Evolutionary conservation across 2,113 vertebrate species (phyloP).

Genomic region (Sminthopsis crassicaudata): DNA sequence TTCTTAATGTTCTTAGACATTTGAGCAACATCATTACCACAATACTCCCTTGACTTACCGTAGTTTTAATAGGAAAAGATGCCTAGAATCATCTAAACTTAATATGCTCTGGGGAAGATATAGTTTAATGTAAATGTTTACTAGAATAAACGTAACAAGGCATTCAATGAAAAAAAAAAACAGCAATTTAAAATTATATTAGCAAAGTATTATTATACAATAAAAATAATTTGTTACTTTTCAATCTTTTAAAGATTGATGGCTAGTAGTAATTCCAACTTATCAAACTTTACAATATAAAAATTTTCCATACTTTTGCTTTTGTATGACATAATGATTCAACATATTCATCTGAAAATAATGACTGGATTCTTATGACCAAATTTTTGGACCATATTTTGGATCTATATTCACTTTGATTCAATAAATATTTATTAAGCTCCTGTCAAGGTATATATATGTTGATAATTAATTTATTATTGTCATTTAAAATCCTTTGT

Average conservation of each 20-base stretch:
- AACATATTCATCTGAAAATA: not conserved
- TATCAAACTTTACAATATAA: not conserved
- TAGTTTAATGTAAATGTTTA: constrained; percentile 73
- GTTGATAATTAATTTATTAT: not conserved
- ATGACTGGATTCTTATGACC: not conserved
- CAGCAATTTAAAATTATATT: constrained; percentile 69
- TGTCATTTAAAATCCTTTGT: constrained; percentile 10
- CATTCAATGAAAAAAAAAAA: constrained; percentile 77
- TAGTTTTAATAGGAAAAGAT: constrained; percentile 77
- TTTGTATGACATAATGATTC: not conserved
- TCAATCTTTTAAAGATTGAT: not conserved
- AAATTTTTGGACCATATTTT: not conserved
- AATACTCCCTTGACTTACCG: constrained; percentile 79
- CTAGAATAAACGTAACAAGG: constrained; percentile 76
- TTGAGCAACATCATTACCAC: constrained; percentile 74
- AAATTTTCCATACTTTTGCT: not conserved
- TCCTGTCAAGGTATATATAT: not conserved
- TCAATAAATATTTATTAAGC: not conserved
- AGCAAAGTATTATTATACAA: constrained; percentile 63
- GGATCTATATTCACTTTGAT: not conserved
- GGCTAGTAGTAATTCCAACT: not conserved
- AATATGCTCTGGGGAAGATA: constrained; percentile 74
- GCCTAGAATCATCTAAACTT: constrained; percentile 71
- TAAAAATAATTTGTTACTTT: constrained; percentile 54
- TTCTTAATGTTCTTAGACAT: constrained; percentile 85